Evolutionary conservation across 1,140 invertebrate genomes (phyloP).

Genomic region (Tetramorium parvispinum): DNA sequence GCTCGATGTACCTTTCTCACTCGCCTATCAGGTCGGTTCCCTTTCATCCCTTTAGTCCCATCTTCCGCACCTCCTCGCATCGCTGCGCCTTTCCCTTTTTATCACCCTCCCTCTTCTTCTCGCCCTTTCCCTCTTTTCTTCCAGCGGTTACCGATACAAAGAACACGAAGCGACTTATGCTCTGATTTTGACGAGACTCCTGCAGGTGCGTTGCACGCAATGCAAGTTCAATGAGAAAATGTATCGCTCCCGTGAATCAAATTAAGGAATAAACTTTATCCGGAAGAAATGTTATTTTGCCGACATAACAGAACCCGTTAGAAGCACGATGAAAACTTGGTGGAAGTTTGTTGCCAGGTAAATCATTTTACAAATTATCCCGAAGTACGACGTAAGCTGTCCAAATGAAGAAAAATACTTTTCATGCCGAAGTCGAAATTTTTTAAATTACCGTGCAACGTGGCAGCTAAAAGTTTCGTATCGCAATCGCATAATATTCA

Average conservation of each 20-base stretch:
- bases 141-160: constrained; percentile 15
- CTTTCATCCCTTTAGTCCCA: constrained; percentile 42
- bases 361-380: background rate
- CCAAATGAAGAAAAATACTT: constrained; percentile 4
- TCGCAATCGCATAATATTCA: background rate
- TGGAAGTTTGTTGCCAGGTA: background rate
- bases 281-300: constrained; percentile 13
- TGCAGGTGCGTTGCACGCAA: background rate
- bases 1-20: constrained; percentile 19
- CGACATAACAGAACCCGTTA: background rate
- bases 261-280: constrained; percentile 48
- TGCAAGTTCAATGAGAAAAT: constrained; percentile 8
- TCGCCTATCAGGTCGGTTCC: constrained; percentile 18
- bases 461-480: background rate
- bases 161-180: background rate
- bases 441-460: background rate
- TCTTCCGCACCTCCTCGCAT: constrained; percentile 32
- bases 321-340: constrained; percentile 15
- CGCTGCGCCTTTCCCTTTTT: constrained; percentile 18
- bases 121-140: background rate
- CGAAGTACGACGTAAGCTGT: background rate
- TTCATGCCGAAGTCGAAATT: background rate
- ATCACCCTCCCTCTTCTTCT: background rate
- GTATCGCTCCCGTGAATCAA: constrained; percentile 25
- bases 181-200: constrained; percentile 44